These are phyloP conservation scores for Eupithecia centaureata DNA, from an alignment of 2,888 invertebrate genomes.

Conservation along the genomic window DNA sequence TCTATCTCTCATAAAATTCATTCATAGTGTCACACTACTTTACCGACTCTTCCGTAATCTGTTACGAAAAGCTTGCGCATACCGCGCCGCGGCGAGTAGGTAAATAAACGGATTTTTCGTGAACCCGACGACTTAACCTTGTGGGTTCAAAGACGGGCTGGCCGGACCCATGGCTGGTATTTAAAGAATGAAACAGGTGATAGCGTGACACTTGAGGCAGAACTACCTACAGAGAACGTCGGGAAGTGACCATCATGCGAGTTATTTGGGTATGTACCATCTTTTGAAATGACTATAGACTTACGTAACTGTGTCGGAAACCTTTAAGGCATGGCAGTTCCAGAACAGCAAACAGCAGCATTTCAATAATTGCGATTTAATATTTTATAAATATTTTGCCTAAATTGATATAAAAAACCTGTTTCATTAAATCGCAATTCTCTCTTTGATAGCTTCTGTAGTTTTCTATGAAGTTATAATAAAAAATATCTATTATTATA, in stretches of 20 bases:
- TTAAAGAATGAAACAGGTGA: constrained; percentile 61
- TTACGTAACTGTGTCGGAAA: neutral
- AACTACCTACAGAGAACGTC: constrained; percentile 54
- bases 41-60: neutral
- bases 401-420: neutral
- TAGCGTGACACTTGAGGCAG: constrained; percentile 65
- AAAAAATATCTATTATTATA: too few relatives aligned
- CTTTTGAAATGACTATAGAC: neutral
- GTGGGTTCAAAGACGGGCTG: constrained; percentile 54
- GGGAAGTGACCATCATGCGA: constrained; percentile 61
- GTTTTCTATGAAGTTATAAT: too few relatives aligned
- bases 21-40: neutral
- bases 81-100: constrained; percentile 11
- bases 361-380: neutral
- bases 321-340: neutral
- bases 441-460: too few relatives aligned
- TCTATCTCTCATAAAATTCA: neutral
- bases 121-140: constrained; percentile 66
- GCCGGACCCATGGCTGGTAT: constrained; percentile 52
- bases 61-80: neutral
- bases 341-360: too few relatives aligned
- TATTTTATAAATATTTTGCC: neutral
- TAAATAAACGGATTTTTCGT: constrained; percentile 42
- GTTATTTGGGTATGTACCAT: constrained; percentile 66
- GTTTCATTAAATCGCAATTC: neutral